Percentiles rank a stretch among this genome's conserved stretches.
Evolutionary conservation across 92 coral and sea anemone genomes (phyloP).

Genomic region (Micromussa lordhowensis): DNA sequence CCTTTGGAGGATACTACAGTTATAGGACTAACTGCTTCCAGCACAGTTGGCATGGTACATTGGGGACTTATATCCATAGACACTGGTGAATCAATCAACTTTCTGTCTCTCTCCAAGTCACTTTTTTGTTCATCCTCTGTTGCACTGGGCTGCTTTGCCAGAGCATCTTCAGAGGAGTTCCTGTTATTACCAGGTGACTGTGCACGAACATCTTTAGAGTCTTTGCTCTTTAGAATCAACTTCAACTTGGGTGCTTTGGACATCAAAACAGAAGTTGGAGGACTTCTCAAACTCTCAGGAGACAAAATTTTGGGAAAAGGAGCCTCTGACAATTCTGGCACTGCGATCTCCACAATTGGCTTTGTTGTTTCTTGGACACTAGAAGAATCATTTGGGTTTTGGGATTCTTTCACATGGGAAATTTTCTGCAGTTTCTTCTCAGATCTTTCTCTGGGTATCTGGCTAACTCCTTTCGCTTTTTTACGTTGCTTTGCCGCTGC

Average conservation of each 20-base stretch:
- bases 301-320: constrained; percentile 33
- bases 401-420: neutral
- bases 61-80: constrained; percentile 50
- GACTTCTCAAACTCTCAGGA: constrained; percentile 11
- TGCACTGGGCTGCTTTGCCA: neutral
- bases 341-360: neutral
- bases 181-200: neutral
- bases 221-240: constrained; percentile 28
- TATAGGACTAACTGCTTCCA: constrained; percentile 32
- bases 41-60: neutral
- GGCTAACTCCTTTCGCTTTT: neutral
- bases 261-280: neutral
- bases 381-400: neutral
- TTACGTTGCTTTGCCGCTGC: neutral
- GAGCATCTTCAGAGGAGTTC: neutral
- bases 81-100: constrained; percentile 18
- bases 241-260: constrained; percentile 44
- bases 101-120: neutral
- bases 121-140: neutral
- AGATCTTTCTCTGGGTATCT: neutral
- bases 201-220: neutral
- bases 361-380: constrained; percentile 13
- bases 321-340: constrained; percentile 38
- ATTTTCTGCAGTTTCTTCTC: neutral
- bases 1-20: constrained; percentile 45